Evolutionary conservation across 2,113 vertebrate genomes (phyloP), one percentile per base, ranked within the genome.

Genomic region (Saccopteryx leptura): DNA sequence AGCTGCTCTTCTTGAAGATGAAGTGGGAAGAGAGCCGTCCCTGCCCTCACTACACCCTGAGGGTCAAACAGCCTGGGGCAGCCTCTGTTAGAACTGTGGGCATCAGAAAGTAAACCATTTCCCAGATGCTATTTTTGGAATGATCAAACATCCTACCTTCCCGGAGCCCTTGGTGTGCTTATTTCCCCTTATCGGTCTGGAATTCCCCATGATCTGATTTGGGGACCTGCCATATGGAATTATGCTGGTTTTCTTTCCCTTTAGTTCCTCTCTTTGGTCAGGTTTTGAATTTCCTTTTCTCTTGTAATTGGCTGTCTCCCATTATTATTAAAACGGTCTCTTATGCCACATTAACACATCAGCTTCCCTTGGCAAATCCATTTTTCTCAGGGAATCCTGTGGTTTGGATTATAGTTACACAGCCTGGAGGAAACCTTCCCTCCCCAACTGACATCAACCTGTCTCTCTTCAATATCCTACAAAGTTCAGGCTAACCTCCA

Each of bases 321-420:
- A 1, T 61, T 33, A 82, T 60, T 85, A 65, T 39, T 63, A 78
- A 78, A 83, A 61, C 12, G 17, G 10, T 86, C 23, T 72, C 11
- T 56, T 28, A 21, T 72, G 33, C 26, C 74, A 46, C 6, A 21
- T 81, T 87, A 87, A 63, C 24, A 72, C n/a, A 39, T 19, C 13
- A 19, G 58, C 8, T 91, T 9, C 46, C 54, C n/a, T 91, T 75
- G 48, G 63, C 48, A 74, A 48, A 79, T 79, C 69, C 72, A 5
- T 60, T 76, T 78, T 75, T 24, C 46, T 69, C 31, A 33, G 78
- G 69, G n/a, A 81, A 76, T 92, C 58, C n/a, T 72, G n/a, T 91
- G n/a, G 50, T 71, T 80, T 87, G 65, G 33, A 50, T 79, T 79
- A 11, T 1, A 83, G n/a, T 56, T 83, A 24, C 10, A 18, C 9